Conservation (phyloP, 2,888 invertebrate genomes). For the Siphlonurus alternatus region DNA sequence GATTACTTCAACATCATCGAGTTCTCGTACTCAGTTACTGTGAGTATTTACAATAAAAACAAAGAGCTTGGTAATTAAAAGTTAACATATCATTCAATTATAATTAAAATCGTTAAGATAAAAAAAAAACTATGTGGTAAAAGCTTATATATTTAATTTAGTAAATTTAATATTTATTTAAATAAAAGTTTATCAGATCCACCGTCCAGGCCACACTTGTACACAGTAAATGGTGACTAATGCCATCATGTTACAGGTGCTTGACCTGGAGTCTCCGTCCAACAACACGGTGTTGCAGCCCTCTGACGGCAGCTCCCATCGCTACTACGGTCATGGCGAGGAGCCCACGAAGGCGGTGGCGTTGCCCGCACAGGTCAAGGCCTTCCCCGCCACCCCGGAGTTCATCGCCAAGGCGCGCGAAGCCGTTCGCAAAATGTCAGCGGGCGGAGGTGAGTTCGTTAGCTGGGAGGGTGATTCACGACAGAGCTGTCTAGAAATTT, state of each 20-base stretch:
- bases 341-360: background rate
- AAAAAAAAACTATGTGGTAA: too few species aligned
- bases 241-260: background rate
- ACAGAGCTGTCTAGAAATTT: too few species aligned
- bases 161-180: too few species aligned
- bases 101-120: too few species aligned
- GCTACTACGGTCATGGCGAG: background rate
- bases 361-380: slow-evolving; percentile 16
- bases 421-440: slow-evolving; percentile 35
- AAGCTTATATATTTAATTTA: too few species aligned
- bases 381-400: slow-evolving; percentile 33
- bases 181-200: too few species aligned
- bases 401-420: slow-evolving; percentile 42
- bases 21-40: slow-evolving; percentile 16
- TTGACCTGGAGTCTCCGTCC: background rate
- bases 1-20: slow-evolving; percentile 26
- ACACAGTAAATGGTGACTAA: too few species aligned
- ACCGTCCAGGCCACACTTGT: too few species aligned
- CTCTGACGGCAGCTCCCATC: background rate
- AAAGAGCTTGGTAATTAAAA: too few species aligned
- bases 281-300: background rate
- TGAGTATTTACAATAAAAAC: background rate
- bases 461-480: slow-evolving; percentile 12
- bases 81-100: background rate
- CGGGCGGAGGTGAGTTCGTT: slow-evolving; percentile 37